phyloP scores from a whole-genome alignment of 1,140 invertebrate genomes.

The Heterodera carotae region DNA sequence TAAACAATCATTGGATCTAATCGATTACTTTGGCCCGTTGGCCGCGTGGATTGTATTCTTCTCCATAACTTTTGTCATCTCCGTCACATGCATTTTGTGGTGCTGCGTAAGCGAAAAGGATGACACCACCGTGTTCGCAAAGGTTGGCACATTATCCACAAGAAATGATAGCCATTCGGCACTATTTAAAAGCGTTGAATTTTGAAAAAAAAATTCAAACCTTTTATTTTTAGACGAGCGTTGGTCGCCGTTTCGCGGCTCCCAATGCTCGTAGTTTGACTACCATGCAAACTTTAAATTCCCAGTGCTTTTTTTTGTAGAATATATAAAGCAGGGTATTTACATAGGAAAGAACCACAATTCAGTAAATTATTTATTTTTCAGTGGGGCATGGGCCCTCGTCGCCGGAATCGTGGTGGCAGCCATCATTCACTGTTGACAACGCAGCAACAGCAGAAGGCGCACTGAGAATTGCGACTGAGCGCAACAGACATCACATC shows the following conservation, averaged over 20 bases:
- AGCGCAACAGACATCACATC: neutral
- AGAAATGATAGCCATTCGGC: too few species aligned
- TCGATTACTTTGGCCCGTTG: conserved; percentile 62
- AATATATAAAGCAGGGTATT: too few species aligned
- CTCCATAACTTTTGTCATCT: conserved; percentile 58
- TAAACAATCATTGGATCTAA: conserved; percentile 46
- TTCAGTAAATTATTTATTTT: too few species aligned
- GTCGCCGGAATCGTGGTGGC: neutral
- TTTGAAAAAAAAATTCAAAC: too few species aligned
- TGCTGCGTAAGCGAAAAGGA: conserved; percentile 61
- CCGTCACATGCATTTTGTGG: conserved; percentile 64
- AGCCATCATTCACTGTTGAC: conserved; percentile 1
- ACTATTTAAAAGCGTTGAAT: too few species aligned
- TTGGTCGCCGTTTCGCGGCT: too few species aligned
- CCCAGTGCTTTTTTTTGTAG: too few species aligned
- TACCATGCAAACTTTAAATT: too few species aligned
- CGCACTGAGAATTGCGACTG: neutral
- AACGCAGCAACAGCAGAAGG: neutral
- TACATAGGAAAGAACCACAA: too few species aligned
- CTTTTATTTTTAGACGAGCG: too few species aligned
- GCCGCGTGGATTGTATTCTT: conserved; percentile 64
- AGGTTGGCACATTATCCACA: too few species aligned
- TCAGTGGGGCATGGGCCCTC: conserved; percentile 30
- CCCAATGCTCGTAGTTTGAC: too few species aligned
- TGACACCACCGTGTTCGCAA: conserved; percentile 59